These are phyloP conservation scores for Sialis fuliginosa DNA, from an alignment of 2,888 invertebrate species.

Conservation along the genomic window DNA sequence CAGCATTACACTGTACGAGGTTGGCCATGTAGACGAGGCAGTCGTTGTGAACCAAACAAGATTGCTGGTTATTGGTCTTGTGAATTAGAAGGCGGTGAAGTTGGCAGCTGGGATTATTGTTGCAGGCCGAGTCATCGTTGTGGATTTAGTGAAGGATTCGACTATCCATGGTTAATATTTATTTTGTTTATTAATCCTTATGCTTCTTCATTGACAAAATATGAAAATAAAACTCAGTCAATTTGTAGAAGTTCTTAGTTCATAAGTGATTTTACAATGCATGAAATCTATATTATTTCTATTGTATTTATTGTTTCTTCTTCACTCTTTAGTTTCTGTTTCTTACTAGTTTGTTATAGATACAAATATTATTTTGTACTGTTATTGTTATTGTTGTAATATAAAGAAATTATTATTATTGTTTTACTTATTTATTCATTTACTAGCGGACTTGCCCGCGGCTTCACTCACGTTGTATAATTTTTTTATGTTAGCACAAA, in stretches of 20 bases:
- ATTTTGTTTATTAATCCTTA: no score
- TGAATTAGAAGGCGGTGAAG: conserved; percentile 52
- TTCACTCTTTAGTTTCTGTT: neutral
- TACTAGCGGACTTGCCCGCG: no score
- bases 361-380: no score
- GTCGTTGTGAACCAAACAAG: conserved; percentile 48
- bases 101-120: conserved; percentile 71
- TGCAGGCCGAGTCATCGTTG: conserved; percentile 68
- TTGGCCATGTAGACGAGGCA: conserved; percentile 53
- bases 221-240: no score
- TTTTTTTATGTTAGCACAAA: no score
- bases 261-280: neutral
- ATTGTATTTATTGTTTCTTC: neutral
- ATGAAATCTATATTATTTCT: neutral
- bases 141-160: conserved; percentile 65
- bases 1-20: conserved; percentile 66
- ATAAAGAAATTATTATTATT: neutral
- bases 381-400: no score
- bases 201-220: no score
- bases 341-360: no score
- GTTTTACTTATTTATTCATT: neutral
- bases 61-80: conserved; percentile 73
- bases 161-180: conserved; percentile 55
- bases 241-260: neutral
- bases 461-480: no score